Evolutionary conservation across 1,140 invertebrate species (phyloP), one percentile per base, ranked within the genome.

Genomic region (Ditylenchus dipsaci): DNA sequence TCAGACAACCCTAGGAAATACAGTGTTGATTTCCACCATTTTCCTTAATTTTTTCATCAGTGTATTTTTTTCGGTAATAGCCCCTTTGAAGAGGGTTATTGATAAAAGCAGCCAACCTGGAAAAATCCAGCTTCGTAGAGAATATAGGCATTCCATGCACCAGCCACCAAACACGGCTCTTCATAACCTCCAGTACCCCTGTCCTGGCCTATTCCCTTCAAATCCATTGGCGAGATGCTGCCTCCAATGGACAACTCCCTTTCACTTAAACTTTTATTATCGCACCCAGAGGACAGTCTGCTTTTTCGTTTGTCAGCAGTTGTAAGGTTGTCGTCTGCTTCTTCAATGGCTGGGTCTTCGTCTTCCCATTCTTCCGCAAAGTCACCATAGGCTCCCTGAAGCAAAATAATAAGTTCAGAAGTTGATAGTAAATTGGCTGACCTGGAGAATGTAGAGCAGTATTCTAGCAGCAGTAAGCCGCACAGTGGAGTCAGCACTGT

Each of bases 361-460:
- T 60, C 59, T 27, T 26, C 53, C n/a, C 43, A 23, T 7, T 27
- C 64, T 19, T 42, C 63, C 13, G 27, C 57, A 56, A 79, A 80
- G 43, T 80, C 78, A 1, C 71, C 59, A 67, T 74, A 83, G 1
- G 78, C 78, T 26, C 78, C 78, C 81, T 80, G 53, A 43, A 81
- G 59, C 19, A 63, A 38, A 19, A 29, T 29, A 64, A 43, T 7
- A 27, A 26, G 8, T 7, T 53, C 49, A 19, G 15, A 17, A 17
- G 49, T 53, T 53, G n/a, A 5, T 26, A 7, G 3, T 19, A 3
- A 69, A 0, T 1, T 21, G 13, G 57, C 27, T 33, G 45, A 80
- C 79, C 69, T 81, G 79, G 3, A 81, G 67, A 42, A 81, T 69
- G 42, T 82, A 81, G 3, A 81, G 76, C n/a, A 83, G 43, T 13